Conservation (phyloP, 1,140 invertebrate genomes). For the Leptestheria dahalacensis region DNA sequence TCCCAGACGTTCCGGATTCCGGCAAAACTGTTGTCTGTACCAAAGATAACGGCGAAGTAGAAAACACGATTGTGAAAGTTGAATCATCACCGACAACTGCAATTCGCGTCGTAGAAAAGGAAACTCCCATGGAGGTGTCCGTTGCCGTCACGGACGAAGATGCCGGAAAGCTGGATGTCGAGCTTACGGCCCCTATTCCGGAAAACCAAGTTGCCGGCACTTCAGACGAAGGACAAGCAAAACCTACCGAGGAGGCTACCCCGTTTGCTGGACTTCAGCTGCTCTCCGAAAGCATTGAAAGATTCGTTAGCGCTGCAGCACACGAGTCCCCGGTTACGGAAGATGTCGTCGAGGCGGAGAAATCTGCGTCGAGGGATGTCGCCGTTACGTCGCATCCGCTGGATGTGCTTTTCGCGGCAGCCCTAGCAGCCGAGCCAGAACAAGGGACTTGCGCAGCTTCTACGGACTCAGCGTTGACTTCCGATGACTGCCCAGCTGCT, state of each 20-base stretch:
- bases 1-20: neutral
- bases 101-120: neutral
- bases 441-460: conserved; percentile 4
- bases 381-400: conserved; percentile 45
- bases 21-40: too few relatives aligned
- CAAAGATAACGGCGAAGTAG: too few relatives aligned
- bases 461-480: neutral
- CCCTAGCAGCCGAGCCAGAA: conserved; percentile 62
- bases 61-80: neutral
- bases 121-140: neutral
- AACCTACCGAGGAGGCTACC: conserved; percentile 8
- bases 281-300: conserved; percentile 62
- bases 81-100: neutral
- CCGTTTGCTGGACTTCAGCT: conserved; percentile 56
- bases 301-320: conserved; percentile 36
- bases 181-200: neutral
- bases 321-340: too few relatives aligned
- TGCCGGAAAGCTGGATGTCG: neutral
- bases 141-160: too few relatives aligned
- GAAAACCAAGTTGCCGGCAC: neutral
- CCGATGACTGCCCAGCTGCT: neutral
- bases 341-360: conserved; percentile 14
- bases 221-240: neutral
- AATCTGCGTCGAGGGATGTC: conserved; percentile 21
- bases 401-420: conserved; percentile 63